Evolutionary conservation across 1,140 invertebrate genomes (phyloP), one percentile per base, ranked within the genome.

Genomic region (Leptonema lineaticorne): DNA sequence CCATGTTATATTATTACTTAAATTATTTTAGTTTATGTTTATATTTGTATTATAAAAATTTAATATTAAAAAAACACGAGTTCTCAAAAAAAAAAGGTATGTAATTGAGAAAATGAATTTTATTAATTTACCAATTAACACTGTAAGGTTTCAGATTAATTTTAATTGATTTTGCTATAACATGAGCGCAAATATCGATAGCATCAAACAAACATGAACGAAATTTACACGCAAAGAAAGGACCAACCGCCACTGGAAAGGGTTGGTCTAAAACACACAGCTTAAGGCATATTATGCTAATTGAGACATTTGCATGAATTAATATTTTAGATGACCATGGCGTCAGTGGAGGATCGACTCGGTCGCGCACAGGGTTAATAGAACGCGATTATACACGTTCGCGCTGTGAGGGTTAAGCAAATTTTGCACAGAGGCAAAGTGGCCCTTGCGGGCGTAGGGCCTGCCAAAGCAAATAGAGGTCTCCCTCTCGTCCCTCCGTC

Each of bases 381-480:
- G 37, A 41, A 41, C 37, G 37, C 37, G 37, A 41, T 41, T 41
- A 41, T 41, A 41, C 16, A 4, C 37, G 37, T 16, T 41, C 2
- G 37, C 37, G 37, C 37, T 4, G 1, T 1, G 37, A 14, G 50
- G 50, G 33, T 64, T 64, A 64, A 64, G 33, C 62, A 50, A 64
- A 64, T 67, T 67, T 28, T 14, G 48, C n/a, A n/a, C n/a, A n/a
- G n/a, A n/a, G 7, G 66, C 29, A 59, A 33, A 60, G 56, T 56
- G 64, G 33, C 69, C 70, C 67, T 71, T 45, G 58, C 22, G 9
- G n/a, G 24, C 65, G 16, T 50, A 37, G 69, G 66, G 26, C 57
- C 41, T 26, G 62, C 58, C 37, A 63, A 69, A 69, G 74, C 75
- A 78, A 78, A 78, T 73, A 75, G 66, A 14, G 50, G 50, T 22